Conservation (phyloP, 2,888 invertebrate genomes). For the Anagyrus pseudococci region DNA sequence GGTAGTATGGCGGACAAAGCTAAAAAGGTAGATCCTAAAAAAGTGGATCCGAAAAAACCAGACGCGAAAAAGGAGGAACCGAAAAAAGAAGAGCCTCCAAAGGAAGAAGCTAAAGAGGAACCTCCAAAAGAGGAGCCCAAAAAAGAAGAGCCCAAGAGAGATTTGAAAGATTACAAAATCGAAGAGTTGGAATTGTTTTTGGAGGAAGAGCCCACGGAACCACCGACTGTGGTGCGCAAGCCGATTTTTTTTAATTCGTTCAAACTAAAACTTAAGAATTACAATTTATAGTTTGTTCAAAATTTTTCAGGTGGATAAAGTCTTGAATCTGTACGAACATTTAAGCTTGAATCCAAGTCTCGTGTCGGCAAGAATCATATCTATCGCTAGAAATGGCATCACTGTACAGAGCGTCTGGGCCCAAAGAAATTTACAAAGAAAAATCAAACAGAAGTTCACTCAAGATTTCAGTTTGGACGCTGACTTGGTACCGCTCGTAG, state of each 20-base stretch:
- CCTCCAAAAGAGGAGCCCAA: not conserved
- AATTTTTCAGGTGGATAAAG: constrained; percentile 66
- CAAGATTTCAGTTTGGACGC: constrained; percentile 65
- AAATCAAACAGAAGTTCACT: constrained; percentile 67
- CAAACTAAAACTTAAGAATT: not conserved
- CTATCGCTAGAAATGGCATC: constrained; percentile 57
- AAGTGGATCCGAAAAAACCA: not conserved
- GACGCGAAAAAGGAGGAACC: not conserved
- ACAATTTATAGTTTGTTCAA: constrained; percentile 31
- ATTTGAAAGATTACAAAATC: too few species aligned
- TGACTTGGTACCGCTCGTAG: constrained; percentile 62
- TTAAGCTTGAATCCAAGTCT: constrained; percentile 69
- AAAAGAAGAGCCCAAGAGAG: not conserved
- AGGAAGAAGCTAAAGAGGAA: not conserved
- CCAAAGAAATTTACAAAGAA: constrained; percentile 72
- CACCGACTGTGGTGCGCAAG: too few species aligned
- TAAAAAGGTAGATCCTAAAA: not conserved
- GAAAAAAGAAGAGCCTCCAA: not conserved
- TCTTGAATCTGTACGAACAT: constrained; percentile 68
- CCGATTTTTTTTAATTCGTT: too few species aligned
- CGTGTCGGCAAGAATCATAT: constrained; percentile 63
- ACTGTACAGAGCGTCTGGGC: constrained; percentile 69
- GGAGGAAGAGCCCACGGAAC: too few species aligned
- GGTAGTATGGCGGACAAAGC: not conserved
- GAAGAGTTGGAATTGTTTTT: too few species aligned